These are phyloP conservation scores for Mythimna ferrago DNA, from an alignment of 2,888 invertebrate species.

Conservation along the genomic window DNA sequence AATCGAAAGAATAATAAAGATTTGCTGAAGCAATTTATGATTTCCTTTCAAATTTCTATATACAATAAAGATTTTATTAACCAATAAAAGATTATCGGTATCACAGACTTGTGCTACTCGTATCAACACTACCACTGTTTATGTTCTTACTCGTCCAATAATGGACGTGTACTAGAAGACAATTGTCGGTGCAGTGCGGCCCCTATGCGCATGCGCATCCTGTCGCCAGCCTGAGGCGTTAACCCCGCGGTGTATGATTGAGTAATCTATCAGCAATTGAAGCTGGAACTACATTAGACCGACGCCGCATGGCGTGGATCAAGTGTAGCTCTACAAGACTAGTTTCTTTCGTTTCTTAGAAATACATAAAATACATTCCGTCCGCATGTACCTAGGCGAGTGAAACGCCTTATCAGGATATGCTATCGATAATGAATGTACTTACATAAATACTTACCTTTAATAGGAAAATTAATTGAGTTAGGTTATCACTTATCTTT, in stretches of 20 bases:
- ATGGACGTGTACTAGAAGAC: neutral
- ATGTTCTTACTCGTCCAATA: neutral
- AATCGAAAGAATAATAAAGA: neutral
- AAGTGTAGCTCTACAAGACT: too few species aligned
- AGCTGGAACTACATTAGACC: too few species aligned
- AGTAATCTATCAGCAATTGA: slow-evolving; percentile 2
- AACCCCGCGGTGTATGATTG: slow-evolving; percentile 1
- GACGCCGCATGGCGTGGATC: too few species aligned
- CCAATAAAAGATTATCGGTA: neutral
- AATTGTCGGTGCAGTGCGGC: slow-evolving; percentile 19
- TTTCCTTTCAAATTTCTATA: neutral
- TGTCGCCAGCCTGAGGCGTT: slow-evolving; percentile 20
- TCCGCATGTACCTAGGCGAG: neutral
- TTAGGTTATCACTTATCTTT: slow-evolving; percentile 3
- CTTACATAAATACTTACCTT: too few species aligned
- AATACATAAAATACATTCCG: neutral
- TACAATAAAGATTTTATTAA: neutral
- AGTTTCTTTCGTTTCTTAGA: neutral
- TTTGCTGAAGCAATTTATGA: neutral
- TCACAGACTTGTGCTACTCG: slow-evolving; percentile 5
- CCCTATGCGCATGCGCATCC: slow-evolving; percentile 51
- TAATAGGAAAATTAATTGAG: neutral
- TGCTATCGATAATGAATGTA: neutral
- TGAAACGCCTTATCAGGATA: slow-evolving; percentile 5
- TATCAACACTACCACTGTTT: slow-evolving; percentile 3